Percentiles rank a stretch among this genome's conserved stretches.
These are phyloP conservation scores for Hirtodrosophila duncani DNA, from an alignment of 2,888 invertebrate genomes.

Conservation along the genomic window DNA sequence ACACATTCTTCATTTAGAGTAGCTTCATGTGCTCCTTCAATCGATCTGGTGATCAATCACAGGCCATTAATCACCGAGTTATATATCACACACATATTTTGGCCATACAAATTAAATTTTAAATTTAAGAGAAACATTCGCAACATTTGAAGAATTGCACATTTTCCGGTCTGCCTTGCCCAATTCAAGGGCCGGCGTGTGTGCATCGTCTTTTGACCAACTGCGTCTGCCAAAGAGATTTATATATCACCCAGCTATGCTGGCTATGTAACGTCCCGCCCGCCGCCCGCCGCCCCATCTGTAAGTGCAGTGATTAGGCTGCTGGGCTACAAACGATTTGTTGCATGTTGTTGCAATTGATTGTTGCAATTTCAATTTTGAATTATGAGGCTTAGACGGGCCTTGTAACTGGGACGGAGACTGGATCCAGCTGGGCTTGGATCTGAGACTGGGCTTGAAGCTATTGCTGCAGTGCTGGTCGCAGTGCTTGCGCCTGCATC, in stretches of 20 bases:
- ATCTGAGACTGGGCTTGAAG: no score
- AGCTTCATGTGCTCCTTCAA: no score
- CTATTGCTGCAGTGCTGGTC: no score
- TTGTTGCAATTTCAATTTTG: slow-evolving; percentile 76
- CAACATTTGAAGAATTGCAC: slow-evolving; percentile 26
- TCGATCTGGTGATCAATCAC: no score
- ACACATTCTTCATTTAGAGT: no score
- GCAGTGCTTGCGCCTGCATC: no score
- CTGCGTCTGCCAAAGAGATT: slow-evolving; percentile 46
- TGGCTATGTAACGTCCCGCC: not conserved
- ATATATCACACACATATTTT: no score
- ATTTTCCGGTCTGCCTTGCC: slow-evolving; percentile 7
- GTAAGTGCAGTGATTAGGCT: slow-evolving; percentile 67
- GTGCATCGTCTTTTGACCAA: slow-evolving; percentile 23
- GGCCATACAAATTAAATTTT: no score
- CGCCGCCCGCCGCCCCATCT: slow-evolving; percentile 4
- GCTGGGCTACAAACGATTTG: slow-evolving; percentile 63
- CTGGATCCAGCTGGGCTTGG: no score
- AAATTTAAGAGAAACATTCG: no score
- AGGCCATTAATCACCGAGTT: no score
- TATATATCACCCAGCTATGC: slow-evolving; percentile 33
- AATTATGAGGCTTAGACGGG: slow-evolving; percentile 64
- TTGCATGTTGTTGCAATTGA: slow-evolving; percentile 76
- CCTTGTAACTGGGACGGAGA: no score
- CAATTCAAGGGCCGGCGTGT: not conserved